Evolutionary conservation across 37 sponge, comb jelly and placozoan species (phyloP).

Genomic region (Cladorhizidae sp.): DNA sequence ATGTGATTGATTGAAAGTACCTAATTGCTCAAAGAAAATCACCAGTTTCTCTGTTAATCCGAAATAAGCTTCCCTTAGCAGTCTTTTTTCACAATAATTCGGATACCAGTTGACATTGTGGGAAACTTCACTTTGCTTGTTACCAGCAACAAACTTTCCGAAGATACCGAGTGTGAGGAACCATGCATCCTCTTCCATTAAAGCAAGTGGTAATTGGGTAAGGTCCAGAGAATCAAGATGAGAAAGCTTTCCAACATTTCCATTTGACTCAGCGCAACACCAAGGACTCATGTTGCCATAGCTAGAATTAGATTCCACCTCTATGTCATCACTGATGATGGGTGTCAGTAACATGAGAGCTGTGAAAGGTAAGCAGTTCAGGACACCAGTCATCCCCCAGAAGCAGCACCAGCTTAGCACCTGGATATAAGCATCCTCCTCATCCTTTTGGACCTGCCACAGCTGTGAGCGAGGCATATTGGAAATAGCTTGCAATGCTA

Average conservation of each 20-base stretch:
- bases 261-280: conserved; percentile 32
- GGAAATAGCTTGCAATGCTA: conserved; percentile 22
- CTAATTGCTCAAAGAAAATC: conserved; percentile 9
- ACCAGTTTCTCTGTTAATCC: not conserved
- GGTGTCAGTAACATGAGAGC: not conserved
- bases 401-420: conserved; percentile 60
- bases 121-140: not conserved
- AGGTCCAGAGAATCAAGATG: not conserved
- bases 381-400: conserved; percentile 64
- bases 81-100: not conserved
- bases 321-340: too few species aligned
- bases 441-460: not conserved
- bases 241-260: conserved; percentile 29
- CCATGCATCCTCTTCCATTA: not conserved
- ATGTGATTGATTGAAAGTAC: not conserved
- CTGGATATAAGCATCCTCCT: not conserved
- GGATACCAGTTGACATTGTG: not conserved
- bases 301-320: not conserved
- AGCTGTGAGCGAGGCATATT: conserved; percentile 7
- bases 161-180: not conserved
- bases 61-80: not conserved
- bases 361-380: conserved; percentile 34
- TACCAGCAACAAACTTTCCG: not conserved
- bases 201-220: not conserved
- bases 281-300: conserved; percentile 20